Base-by-base conservation (phyloP, 2,113 vertebrate species). In the Eurypyga helias region DNA sequence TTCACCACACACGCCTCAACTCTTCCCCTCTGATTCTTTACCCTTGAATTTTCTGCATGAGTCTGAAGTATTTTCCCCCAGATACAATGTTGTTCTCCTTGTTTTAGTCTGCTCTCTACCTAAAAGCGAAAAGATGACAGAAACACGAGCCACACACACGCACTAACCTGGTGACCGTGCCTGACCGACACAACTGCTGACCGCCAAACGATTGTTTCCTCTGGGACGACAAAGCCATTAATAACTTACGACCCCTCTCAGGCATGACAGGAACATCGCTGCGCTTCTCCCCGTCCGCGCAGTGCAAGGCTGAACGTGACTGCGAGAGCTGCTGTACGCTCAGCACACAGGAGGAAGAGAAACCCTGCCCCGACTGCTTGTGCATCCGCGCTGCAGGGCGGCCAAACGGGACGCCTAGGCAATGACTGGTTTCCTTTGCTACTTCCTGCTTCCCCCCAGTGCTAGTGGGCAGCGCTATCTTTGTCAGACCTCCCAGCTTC, bases 401-500 rank as follows among this genome's bases (percentile, higher is more conserved):
- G 86, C 91, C 95, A 91, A 60, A 45, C 62, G 87, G 67, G 89
- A 93, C 86, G 90, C 82, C 72, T 28, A 48, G 78, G 83, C 97
- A 76, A 4, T 96, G 97, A 97, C 97, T 97, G 58, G 95, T 90
- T 98, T 98, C 97, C 97, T 97, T 19, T 88, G 91, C 9, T n/a
- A 36, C 97, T 98, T 98, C 97, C 97, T 96, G 93, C 70, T 96
- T 29, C 96, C 94, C 94, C 91, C 91, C 76, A 20, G 36, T 20
- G 79, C 10, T 36, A 49, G 66, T 33, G 62, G 92, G 93, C 95
- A 92, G 92, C 78, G 2, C 75, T 48, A 2, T 83, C 95, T 96
- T 3, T 38, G 94, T 96, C 89, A 94, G 15, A 95, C 58, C 90
- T 97, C 97, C 95, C 96, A 76, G 21, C 82, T 89, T 94, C 73